Conservation (phyloP, 2,797 vertebrate genomes). For the Melanotaenia nigrans region DNA sequence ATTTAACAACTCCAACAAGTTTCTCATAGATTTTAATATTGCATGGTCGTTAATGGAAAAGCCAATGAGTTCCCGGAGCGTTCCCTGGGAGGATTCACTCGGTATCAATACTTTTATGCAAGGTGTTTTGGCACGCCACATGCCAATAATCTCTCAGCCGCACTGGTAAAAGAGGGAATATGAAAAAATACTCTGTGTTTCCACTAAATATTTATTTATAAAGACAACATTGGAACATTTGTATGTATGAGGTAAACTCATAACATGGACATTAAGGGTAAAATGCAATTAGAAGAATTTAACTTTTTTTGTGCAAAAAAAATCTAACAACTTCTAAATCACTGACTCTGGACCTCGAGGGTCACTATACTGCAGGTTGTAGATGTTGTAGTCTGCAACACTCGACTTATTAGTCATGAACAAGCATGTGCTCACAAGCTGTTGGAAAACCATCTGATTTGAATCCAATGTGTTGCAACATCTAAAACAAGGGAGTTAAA, state of each 20-base stretch:
- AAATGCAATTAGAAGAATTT: neutral
- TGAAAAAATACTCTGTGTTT: neutral
- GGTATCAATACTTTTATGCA: constrained; percentile 25
- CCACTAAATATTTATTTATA: neutral
- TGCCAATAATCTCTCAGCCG: neutral
- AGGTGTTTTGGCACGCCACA: neutral
- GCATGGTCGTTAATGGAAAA: constrained; percentile 27
- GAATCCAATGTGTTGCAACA: too few relatives aligned
- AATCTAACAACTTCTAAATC: too few relatives aligned
- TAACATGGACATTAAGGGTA: neutral
- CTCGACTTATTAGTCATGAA: too few relatives aligned
- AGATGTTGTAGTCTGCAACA: neutral
- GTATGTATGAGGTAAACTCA: neutral
- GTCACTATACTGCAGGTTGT: neutral
- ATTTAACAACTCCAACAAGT: constrained; percentile 26
- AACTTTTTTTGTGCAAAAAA: neutral
- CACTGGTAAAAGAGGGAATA: neutral
- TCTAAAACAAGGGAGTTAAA: too few relatives aligned
- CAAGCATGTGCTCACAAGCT: too few relatives aligned
- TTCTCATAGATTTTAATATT: constrained; percentile 23
- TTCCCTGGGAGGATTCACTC: constrained; percentile 10
- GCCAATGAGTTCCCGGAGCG: constrained; percentile 24
- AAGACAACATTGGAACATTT: neutral
- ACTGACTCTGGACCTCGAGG: too few relatives aligned
- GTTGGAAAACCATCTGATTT: too few relatives aligned